Evolutionary conservation across 2,797 vertebrate species (phyloP), one percentile per base, ranked within the genome.

Genomic region (Limnodromus scolopaceus): DNA sequence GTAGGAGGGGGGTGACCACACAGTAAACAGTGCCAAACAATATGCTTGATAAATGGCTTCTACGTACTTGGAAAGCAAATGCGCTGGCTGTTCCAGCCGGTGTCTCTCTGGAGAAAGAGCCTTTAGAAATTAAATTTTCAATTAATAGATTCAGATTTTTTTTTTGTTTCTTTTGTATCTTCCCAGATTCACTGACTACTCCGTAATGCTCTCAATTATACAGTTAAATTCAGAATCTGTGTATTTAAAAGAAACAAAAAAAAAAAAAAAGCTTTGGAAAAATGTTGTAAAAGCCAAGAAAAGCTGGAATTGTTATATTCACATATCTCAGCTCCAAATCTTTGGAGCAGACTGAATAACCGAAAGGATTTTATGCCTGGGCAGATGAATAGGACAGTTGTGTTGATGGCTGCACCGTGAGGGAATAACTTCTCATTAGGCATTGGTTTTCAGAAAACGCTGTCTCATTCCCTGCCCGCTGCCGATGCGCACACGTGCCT

Each of bases 401-500:
- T 72, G 75, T 58, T 76, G 60, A 28, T 64, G 61, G 54, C 27
- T 53, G 66, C 82, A 24, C 84, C 78, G 80, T 87, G 63, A 76
- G 57, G 70, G n/a, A 49, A 43, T 71, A 86, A 48, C 58, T 79
- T 84, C 84, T 93, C 66, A 18, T 74, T 58, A 39, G 55, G 51
- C 53, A 4, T 3, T 45, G 64, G 65, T 39, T 36, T 87, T 63
- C 25, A 76, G 58, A 94, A 96, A 95, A 87, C 4, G 88, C 96
- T 96, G 95, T 90, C 88, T 96, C 87, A 85, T 93, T 41, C 58
- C 61, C 78, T 36, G 53, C 69, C 53, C 0, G 2, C 68, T 41
- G 72, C n/a, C 0, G 0, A 12, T 34, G n/a, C 0, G 0, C 2
- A 1, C 71, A 46, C 3, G 4, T 34, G 53, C 3, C 1, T 27